Evolutionary conservation across 2,888 invertebrate genomes (phyloP), one percentile per base, ranked within the genome.

Genomic region (Mimumesa dahlbomi): DNA sequence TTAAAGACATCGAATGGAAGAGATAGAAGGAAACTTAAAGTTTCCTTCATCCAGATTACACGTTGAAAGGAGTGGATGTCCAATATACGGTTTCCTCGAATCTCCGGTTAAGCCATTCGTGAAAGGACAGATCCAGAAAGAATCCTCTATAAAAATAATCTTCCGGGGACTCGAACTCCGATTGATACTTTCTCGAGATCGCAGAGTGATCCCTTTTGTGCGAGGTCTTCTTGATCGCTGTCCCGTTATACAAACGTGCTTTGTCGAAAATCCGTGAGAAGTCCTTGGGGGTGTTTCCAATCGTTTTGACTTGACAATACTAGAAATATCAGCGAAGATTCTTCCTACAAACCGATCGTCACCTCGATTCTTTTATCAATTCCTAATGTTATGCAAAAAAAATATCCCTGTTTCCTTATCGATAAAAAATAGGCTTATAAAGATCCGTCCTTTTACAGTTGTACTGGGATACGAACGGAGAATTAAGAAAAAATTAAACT

Each of bases 61-160:
- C 45, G 63, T 25, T 76, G 65, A 76, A 73, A 71, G 67, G 66
- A 80, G 75, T 70, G 71, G 77, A 69, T 56, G 79, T 71, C 64
- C 78, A 64, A 79, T 82, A 80, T 74, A 82, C 74, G 84, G 83
- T 85, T 85, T 81, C 73, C 31, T 73, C 63, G 76, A 81, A 79
- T 79, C 77, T 63, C 57, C 46, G 67, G 74, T 64, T 85, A 85
- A 88, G 85, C 84, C 87, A 79, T 54, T 83, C 82, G 81, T 87
- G 81, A 88, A 87, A 85, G 83, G 82, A 82, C 75, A 83, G 83
- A 85, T 81, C 83, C 82, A 79, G 77, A 71, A 74, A 66, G 73
- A 83, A 76, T 77, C 75, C 76, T 83, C 76, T 76, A 81, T 68
- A 80, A 84, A 83, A 84, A 82, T 84, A 84, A 83, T 83, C 85